phyloP scores from a whole-genome alignment of 2,113 vertebrate species.

The Sapajus apella region DNA sequence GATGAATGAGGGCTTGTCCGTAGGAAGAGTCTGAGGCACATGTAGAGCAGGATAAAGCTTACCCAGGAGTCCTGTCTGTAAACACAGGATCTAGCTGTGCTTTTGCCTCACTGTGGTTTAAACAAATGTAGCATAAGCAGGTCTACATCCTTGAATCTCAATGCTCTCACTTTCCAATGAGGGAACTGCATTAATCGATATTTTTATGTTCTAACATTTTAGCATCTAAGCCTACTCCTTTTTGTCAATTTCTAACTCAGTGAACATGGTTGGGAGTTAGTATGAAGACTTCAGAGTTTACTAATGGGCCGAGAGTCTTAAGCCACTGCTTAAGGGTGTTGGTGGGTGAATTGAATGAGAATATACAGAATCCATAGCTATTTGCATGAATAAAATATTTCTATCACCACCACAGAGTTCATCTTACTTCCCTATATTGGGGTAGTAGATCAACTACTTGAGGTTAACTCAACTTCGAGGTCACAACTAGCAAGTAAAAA shows the following conservation, averaged over 20 bases:
- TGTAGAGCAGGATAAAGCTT: not conserved
- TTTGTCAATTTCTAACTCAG: not conserved
- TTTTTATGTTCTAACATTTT: not conserved
- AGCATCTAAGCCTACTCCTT: not conserved
- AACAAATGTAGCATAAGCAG: not conserved
- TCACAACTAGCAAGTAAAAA: not conserved
- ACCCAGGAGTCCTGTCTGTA: not conserved
- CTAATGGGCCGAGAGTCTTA: not conserved
- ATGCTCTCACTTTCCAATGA: not conserved
- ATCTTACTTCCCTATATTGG: not conserved
- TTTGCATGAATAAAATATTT: constrained; percentile 20
- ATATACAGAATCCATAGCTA: not conserved
- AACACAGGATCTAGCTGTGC: not conserved
- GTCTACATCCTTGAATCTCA: not conserved
- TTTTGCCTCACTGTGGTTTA: not conserved
- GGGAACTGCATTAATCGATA: not conserved
- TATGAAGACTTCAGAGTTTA: not conserved
- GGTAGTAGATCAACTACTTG: not conserved
- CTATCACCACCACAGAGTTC: not conserved
- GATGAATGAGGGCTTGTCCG: not conserved
- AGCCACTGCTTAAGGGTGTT: not conserved
- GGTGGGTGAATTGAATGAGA: not conserved
- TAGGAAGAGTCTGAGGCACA: not conserved
- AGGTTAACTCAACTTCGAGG: not conserved
- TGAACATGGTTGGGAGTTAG: not conserved